Base-by-base conservation (phyloP, 2,113 vertebrate species). In the Pavo muticus region DNA sequence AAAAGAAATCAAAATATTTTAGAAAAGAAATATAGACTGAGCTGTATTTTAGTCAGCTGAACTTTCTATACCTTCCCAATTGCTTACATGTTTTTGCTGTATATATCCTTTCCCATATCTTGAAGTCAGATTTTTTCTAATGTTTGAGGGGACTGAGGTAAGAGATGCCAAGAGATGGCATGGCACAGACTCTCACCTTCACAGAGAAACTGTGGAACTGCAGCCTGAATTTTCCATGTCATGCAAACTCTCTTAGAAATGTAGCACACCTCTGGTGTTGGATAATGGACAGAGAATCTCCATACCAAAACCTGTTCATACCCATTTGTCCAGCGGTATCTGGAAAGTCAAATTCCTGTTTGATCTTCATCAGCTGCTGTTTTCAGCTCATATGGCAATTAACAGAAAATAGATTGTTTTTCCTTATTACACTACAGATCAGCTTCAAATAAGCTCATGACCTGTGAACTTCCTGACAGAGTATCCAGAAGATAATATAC, bases 391-490 rank as follows among this genome's bases (percentile, higher is more conserved):
- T 70, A 39, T 79, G 59, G 57, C 37, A 47, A 29, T 5, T 84
- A 48, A 39, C 23, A 77, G 39, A 64, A 87, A 72, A 84, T 15
- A 69, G 2, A 42, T 82, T 90, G 37, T 10, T 84, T 88, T 91
- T 69, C 48, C 30, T 52, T 60, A n/a, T 42, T 91, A 11, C 27
- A 17, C 6, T 48, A n/a, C 6, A 6, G 59, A 75, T 75, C 67
- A 72, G 15, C 64, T 83, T 82, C 61, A 91, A 79, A 96, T 72
- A 59, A 85, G 11, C 71, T 95, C 44, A 79, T 59, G 75, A 57
- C 18, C 45, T 77, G 60, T 37, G 88, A 78, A 88, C 65, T 97
- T 80, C 88, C 69, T 39, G 14, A 84, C 13, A 80, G 59, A 87
- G 70, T 65, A 79, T 16, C 29, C 74, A 84, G 27, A 77, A 40